Conservation (phyloP, 2,888 invertebrate genomes). For the Capitulum mitella region DNA sequence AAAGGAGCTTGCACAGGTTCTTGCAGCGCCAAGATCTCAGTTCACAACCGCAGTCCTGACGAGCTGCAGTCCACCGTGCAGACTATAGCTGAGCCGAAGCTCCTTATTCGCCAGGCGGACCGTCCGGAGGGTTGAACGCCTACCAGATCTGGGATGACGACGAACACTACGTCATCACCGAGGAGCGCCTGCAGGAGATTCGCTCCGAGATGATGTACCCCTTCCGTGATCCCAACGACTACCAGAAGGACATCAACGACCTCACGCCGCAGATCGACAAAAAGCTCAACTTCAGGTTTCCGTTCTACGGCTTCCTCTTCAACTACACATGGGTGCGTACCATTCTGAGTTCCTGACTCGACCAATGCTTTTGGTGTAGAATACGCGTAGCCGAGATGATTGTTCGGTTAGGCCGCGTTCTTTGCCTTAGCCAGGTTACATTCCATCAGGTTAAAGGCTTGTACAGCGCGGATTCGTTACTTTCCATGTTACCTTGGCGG, state of each 20-base stretch:
- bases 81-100: too few relatives aligned
- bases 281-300: constrained; percentile 84
- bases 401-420: too few relatives aligned
- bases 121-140: not conserved
- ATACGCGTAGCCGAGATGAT: too few relatives aligned
- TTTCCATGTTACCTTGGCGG: too few relatives aligned
- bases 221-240: constrained; percentile 49
- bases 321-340: constrained; percentile 75
- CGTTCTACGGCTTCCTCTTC: constrained; percentile 85
- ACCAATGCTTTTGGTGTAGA: too few relatives aligned
- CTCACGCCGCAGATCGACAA: constrained; percentile 80
- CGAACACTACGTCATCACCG: constrained; percentile 55
- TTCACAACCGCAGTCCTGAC: not conserved
- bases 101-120: not conserved
- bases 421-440: too few relatives aligned
- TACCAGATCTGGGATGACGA: constrained; percentile 12
- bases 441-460: too few relatives aligned
- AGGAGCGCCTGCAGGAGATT: constrained; percentile 60
- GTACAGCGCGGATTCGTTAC: too few relatives aligned
- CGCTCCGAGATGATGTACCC: constrained; percentile 74
- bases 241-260: constrained; percentile 72
- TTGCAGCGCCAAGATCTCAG: too few relatives aligned
- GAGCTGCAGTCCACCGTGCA: too few relatives aligned
- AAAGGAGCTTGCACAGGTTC: too few relatives aligned
- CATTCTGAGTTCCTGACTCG: too few relatives aligned